Base-by-base conservation (phyloP, 2,888 invertebrate species). In the Glaucopsyche alexis region DNA sequence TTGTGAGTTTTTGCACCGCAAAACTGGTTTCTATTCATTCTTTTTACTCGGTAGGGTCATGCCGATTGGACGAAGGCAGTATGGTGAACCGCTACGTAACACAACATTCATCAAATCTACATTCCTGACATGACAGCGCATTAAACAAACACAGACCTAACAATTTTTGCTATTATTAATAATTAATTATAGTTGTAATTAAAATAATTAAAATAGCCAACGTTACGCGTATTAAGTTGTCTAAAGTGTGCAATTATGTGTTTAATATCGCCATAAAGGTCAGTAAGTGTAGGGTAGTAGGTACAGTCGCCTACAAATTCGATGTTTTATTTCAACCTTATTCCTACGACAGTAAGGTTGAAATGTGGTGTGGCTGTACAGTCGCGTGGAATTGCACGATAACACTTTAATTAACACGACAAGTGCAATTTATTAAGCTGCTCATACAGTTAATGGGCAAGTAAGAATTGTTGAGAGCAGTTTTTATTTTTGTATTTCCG, bases 371-470 rank as follows among this genome's bases (percentile, higher is more conserved):
- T 60, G 29, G 5, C 52, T 19, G 11, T 69, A 69, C 29, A 69
- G 49, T 69, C 69, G 49, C 38, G 49, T 49, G 47, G 16, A 69
- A 19, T 49, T 19, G 47, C 7, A 7, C 69, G 29, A 69, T 69
- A 69, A 69, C 69, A 69, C 69, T 49, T 49, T 47, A 69, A 49
- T 69, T 69, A 69, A 69, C 69, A 47, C 69, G 69, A 69, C 69
- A 49, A 47, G 29, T 29, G 29, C 49, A 49, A 69, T 69, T 69
- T 69, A 49, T 69, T 69, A 69, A 69, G 29, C 60, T 60, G 29
- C 60, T 60, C 60, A 60, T 16, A 60, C 60, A 60, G 60, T 13
- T 38, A 29, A 29, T 29, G 29, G 29, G 60, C 29, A 60, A 7
- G 60, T 60, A 60, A 38, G 29, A 60, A 60, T 38, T 60, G 60